Conservation (phyloP, 2,113 vertebrate genomes). For the Grallaria varia region DNA sequence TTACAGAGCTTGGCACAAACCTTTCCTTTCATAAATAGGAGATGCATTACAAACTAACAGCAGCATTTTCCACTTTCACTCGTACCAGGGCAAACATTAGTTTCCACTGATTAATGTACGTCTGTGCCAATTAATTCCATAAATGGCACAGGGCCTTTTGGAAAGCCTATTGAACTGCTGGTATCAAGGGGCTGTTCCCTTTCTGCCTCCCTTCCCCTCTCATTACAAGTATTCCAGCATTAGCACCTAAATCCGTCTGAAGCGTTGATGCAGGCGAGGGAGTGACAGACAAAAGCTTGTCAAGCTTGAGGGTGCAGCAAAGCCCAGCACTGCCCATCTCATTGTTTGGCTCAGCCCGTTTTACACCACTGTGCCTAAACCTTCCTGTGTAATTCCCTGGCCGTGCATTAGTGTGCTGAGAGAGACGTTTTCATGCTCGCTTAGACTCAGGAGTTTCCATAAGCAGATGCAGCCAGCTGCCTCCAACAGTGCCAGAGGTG, state of each 20-base stretch:
- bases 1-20: slow-evolving; percentile 31
- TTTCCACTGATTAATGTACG: slow-evolving; percentile 13
- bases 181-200: not conserved
- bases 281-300: not conserved
- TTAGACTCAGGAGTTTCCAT: not conserved
- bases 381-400: not conserved
- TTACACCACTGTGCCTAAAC: not conserved
- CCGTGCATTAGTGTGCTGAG: not conserved
- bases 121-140: slow-evolving; percentile 23
- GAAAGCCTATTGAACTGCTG: slow-evolving; percentile 22
- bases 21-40: slow-evolving; percentile 5
- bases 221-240: not conserved
- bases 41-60: slow-evolving; percentile 19
- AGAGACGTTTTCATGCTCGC: slow-evolving; percentile 13
- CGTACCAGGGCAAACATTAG: not conserved
- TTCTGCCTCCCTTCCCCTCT: slow-evolving; percentile 1
- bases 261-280: not conserved
- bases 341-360: not conserved
- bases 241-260: not conserved
- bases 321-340: not conserved
- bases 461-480: slow-evolving; percentile 40
- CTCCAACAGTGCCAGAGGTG: slow-evolving; percentile 35
- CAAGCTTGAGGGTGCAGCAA: not conserved
- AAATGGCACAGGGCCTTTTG: not conserved
- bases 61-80: slow-evolving; percentile 27